Conservation (phyloP, 2,888 invertebrate species). For the Artemia sp. region DNA sequence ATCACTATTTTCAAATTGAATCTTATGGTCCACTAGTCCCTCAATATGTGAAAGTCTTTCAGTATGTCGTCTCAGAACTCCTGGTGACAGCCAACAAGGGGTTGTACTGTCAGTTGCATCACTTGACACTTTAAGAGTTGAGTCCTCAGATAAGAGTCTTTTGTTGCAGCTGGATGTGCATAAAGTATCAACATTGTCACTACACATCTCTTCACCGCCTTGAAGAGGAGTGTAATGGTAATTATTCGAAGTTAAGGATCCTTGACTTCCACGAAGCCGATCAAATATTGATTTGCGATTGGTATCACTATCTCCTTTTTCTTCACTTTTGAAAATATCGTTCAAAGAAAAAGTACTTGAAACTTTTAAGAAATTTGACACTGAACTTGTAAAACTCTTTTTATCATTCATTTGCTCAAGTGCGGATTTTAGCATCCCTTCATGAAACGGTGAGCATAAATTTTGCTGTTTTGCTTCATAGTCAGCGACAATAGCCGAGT, state of each 20-base stretch:
- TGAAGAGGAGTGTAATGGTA: not conserved
- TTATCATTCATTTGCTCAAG: constrained; percentile 8
- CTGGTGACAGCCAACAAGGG: constrained; percentile 19
- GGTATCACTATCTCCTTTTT: constrained; percentile 15
- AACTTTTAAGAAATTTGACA: constrained; percentile 14
- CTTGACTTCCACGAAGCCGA: constrained; percentile 10
- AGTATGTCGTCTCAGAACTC: constrained; percentile 18
- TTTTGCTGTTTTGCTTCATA: constrained; percentile 15
- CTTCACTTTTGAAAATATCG: constrained; percentile 19
- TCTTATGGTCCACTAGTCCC: not conserved
- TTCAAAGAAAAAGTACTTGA: constrained; percentile 19
- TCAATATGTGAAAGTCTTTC: constrained; percentile 8
- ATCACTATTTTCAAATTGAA: not conserved
- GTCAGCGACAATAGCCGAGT: constrained; percentile 27
- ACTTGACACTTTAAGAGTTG: not conserved
- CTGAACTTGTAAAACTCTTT: not conserved
- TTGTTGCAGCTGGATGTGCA: not conserved
- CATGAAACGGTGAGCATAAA: constrained; percentile 19
- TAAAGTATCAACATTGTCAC: not conserved
- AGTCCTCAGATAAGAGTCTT: not conserved
- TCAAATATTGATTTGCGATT: not conserved
- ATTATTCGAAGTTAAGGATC: not conserved
- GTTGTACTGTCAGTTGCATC: constrained; percentile 1
- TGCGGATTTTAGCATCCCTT: constrained; percentile 16
- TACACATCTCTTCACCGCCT: constrained; percentile 15